phyloP scores from a whole-genome alignment of 1,140 invertebrate genomes.

The Hycleus cichorii region DNA sequence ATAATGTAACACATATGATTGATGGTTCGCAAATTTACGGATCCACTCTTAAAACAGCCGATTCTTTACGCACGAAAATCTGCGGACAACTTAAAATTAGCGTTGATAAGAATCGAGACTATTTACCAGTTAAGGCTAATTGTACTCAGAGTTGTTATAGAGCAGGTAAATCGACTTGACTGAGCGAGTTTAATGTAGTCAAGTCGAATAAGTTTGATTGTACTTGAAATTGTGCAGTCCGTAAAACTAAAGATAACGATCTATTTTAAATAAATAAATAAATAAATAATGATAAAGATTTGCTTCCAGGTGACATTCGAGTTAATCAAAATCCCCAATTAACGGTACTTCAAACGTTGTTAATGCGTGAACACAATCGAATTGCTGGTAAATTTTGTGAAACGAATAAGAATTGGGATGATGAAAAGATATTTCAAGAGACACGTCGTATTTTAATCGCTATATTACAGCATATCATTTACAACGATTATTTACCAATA shows the following conservation, averaged over 20 bases:
- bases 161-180: conserved; percentile 42
- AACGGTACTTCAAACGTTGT: conserved; percentile 44
- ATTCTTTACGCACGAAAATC: conserved; percentile 48
- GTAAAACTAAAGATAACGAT: too few species aligned
- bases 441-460: conserved; percentile 49
- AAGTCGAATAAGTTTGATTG: too few species aligned
- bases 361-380: conserved; percentile 52
- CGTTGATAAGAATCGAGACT: conserved; percentile 54
- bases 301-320: conserved; percentile 60
- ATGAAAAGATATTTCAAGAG: conserved; percentile 55
- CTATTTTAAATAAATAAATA: too few species aligned
- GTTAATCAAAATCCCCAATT: conserved; percentile 77
- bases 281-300: not conserved
- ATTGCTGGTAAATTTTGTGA: conserved; percentile 46
- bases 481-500: conserved; percentile 58
- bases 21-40: conserved; percentile 78
- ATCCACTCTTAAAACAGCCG: conserved; percentile 48
- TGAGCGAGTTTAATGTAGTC: too few species aligned
- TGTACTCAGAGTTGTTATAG: conserved; percentile 51
- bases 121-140: conserved; percentile 54
- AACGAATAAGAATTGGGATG: conserved; percentile 54
- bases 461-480: conserved; percentile 57
- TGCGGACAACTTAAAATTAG: conserved; percentile 45
- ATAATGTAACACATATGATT: conserved; percentile 66
- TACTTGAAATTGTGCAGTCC: too few species aligned